Evolutionary conservation across 2,888 invertebrate species (phyloP).

Genomic region (Tenodera sinensis): DNA sequence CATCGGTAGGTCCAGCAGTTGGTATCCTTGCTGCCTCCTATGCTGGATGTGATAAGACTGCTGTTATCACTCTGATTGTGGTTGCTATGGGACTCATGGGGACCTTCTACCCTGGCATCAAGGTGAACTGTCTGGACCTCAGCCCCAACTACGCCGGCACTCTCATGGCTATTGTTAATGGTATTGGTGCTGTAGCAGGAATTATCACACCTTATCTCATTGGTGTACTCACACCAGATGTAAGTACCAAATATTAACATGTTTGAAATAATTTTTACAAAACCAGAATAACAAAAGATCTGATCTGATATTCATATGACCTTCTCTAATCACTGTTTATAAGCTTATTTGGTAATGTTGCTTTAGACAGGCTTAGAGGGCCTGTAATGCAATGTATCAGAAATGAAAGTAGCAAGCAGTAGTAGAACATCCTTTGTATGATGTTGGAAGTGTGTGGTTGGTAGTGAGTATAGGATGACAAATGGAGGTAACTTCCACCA

Average conservation of each 20-base stretch:
- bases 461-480: too few species aligned
- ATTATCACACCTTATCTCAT: constrained; percentile 66
- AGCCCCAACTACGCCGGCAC: constrained; percentile 65
- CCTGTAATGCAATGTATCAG: too few species aligned
- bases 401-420: too few species aligned
- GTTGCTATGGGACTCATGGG: constrained; percentile 68
- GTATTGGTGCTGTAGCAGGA: constrained; percentile 68
- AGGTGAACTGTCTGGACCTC: constrained; percentile 63
- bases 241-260: constrained; percentile 43
- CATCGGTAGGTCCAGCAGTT: constrained; percentile 61
- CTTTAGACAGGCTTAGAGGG: too few species aligned
- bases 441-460: too few species aligned
- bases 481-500: too few species aligned
- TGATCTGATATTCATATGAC: too few species aligned
- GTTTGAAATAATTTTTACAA: rapidly evolving
- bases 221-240: constrained; percentile 61
- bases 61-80: constrained; percentile 61
- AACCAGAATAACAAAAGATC: too few species aligned
- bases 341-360: too few species aligned
- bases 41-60: constrained; percentile 59
- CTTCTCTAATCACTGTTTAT: too few species aligned
- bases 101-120: constrained; percentile 67
- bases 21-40: constrained; percentile 67
- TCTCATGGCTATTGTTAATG: constrained; percentile 66
- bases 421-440: too few species aligned